Evolutionary conservation across 2,797 vertebrate species (phyloP).

Genomic region (Echeneis naucrates): DNA sequence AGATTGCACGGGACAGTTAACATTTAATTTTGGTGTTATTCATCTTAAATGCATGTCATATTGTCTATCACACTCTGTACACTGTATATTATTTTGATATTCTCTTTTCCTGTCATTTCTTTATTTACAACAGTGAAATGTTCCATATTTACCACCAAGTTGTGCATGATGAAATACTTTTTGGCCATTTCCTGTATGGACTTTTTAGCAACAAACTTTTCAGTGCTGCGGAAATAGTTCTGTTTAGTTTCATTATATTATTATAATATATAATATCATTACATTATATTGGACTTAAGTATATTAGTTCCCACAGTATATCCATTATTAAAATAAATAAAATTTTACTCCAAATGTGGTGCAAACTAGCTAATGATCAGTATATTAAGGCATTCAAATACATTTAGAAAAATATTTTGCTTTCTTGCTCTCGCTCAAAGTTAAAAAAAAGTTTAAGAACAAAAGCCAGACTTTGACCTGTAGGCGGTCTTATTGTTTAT

Average conservation of each 20-base stretch:
- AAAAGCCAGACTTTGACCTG: constrained; percentile 15
- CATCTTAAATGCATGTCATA: not conserved
- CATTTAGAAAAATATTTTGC: not conserved
- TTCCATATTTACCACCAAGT: constrained; percentile 71
- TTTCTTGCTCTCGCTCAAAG: constrained; percentile 5
- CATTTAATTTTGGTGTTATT: not conserved
- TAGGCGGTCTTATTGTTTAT: constrained; percentile 15
- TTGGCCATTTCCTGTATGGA: constrained; percentile 80
- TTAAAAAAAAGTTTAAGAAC: not conserved
- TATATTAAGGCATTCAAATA: not conserved
- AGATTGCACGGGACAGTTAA: not conserved
- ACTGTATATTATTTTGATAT: not conserved
- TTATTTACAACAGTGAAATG: not conserved
- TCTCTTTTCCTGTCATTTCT: not conserved
- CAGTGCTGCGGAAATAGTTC: constrained; percentile 66
- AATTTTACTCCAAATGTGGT: not conserved
- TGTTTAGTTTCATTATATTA: constrained; percentile 25
- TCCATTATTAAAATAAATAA: not conserved
- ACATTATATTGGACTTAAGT: not conserved
- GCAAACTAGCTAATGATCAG: not conserved
- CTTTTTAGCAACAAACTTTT: constrained; percentile 74
- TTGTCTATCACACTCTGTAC: no score
- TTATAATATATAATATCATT: no score
- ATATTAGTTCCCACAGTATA: not conserved
- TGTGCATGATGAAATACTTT: constrained; percentile 84